Base-by-base conservation (phyloP, 2,797 vertebrate species). In the Okamejei kenojei region DNA sequence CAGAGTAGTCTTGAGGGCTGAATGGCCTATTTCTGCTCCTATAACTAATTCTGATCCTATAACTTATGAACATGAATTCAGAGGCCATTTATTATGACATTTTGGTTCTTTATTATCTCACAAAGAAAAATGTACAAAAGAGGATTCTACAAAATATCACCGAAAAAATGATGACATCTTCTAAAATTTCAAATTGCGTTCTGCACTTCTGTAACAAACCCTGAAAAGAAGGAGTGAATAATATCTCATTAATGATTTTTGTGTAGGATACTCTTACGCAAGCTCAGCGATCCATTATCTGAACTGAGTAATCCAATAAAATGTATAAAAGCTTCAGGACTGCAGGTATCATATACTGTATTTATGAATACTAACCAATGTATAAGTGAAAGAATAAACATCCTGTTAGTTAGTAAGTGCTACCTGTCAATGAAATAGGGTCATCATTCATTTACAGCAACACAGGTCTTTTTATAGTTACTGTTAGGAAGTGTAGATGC, bases 321-420 rank as follows among this genome's bases (percentile, higher is more conserved):
- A 68, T 68, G 38, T 88, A 65, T 88, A 88, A 68, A 68, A 65
- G 63, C 63, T 68, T 68, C 84, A 88, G 61, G n/a, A 68, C 13
- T 19, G 84, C 29, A 68, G 65, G n/a, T 65, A 61, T 88, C n/a
- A 88, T 88, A 88, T 68, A 19, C 17, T 88, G n/a, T 68, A 35
- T 68, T 11, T 63, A 68, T 32, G 19, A 84, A 68, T 68, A 68
- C 84, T 88, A 29, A 58, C 61, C 68, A 63, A 8, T n/a, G 17
- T 23, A 88, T 68, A 88, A 88, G 7, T 21, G n/a, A 68, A 88
- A 88, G 61, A 88, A 88, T 88, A 88, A 88, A 88, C 63, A 88
- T 88, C 13, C 63, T 68, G 84, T 88, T 65, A 88, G 84, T 17
- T 68, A 88, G 68, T 68, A 88, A 68, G 38, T 32, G 8, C 61